Evolutionary conservation across 2,113 vertebrate species (phyloP), one percentile per base, ranked within the genome.

Genomic region (Ia io): DNA sequence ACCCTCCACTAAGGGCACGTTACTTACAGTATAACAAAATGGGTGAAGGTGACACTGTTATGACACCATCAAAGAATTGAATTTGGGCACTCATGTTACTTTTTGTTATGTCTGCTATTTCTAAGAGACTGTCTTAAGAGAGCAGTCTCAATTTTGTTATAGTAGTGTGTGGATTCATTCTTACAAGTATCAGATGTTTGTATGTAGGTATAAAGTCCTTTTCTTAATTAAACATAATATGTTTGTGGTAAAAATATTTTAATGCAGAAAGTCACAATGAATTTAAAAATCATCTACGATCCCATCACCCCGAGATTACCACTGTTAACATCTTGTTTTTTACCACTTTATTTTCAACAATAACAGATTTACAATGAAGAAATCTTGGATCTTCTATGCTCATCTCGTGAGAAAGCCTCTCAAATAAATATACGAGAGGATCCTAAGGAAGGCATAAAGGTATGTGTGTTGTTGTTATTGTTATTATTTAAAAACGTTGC

Each of bases 401-500:
- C 98, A 0, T 98, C 99, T 77, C 99, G 99, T 96, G 99, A 99
- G 0, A 98, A 99, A 82, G 96, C 98, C 1, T 76, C 98, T 87
- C 98, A 97, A 2, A 98, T 99, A 96, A 99, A 98, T 95, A 99
- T 99, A 93, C 98, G 99, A 7, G 99, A 99, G 90, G 99, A 99
- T 91, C 99, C 99, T 1, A 99, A 99, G 97, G 99, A 99, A 51
- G 99, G 99, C 90, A 99, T 99, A 69, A 99, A 99, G 99, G 99
- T 99, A 35, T 95, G 88, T 73, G 65, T 96, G 1, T 83, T 49
- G 37, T 76, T 95, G 84, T 84, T 93, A n/a, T 76, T 94, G 79
- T 84, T 91, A 35, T 71, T 94, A 86, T 76, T 94, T 40, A 28
- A 80, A 96, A 93, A 90, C 92, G 13, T 78, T 84, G 67, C 8